A percentile compares a stretch with the other conserved stretches of the same genome.
phyloP scores from a whole-genome alignment of 2,888 invertebrate species.

The Cheilosia vulpina region DNA sequence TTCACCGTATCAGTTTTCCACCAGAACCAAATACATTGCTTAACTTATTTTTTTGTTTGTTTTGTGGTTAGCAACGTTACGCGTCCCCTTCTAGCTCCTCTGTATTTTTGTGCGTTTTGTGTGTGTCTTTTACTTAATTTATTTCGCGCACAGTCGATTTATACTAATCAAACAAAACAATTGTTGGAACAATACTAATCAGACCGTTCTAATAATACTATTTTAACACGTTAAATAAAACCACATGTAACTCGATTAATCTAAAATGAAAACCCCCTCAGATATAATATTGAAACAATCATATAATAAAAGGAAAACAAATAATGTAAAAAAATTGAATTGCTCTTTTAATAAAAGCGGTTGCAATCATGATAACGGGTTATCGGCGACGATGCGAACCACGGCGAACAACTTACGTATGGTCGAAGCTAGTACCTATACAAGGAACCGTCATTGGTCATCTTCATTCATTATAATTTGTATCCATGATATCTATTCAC shows the following conservation, averaged over 20 bases:
- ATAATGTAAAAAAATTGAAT: constrained; percentile 11
- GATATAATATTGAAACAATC: constrained; percentile 50
- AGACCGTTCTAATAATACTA: constrained; percentile 49
- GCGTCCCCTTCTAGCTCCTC: too few relatives aligned
- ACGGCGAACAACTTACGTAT: too few relatives aligned
- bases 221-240: background rate
- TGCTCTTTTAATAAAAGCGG: constrained; percentile 19
- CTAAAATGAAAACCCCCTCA: constrained; percentile 16
- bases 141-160: background rate
- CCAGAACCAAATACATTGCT: constrained; percentile 69
- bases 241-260: constrained; percentile 47
- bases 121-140: background rate
- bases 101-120: too few relatives aligned
- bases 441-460: too few relatives aligned
- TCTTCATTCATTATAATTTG: too few relatives aligned
- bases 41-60: background rate
- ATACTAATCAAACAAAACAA: constrained; percentile 12
- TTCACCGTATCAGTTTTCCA: constrained; percentile 81
- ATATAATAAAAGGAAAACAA: constrained; percentile 36
- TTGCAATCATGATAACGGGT: background rate
- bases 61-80: background rate
- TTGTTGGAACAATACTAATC: constrained; percentile 32
- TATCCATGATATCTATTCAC: too few relatives aligned
- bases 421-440: too few relatives aligned
- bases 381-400: too few relatives aligned